Base-by-base conservation (phyloP, 2,888 invertebrate species). In the Iphiclides podalirius region DNA sequence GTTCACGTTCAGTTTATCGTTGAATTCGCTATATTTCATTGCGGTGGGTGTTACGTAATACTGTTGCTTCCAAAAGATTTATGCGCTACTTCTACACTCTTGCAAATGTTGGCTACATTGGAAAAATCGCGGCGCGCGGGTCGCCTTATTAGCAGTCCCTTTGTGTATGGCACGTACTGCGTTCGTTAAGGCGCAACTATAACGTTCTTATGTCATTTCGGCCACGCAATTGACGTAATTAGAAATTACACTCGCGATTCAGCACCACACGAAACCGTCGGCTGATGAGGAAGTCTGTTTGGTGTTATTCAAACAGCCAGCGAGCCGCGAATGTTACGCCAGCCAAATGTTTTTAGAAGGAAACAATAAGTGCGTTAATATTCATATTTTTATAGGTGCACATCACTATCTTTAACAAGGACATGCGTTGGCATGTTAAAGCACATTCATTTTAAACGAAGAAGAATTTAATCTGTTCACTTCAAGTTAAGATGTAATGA, bases 141-240 rank as follows among this genome's bases (percentile, higher is more conserved):
- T 55, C 58, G 49, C 37, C 56, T 64, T 55, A 72, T 78, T 76
- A 66, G 60, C 50, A 76, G 74, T 77, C 72, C 45, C 50, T 40
- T 53, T 57, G 55, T 53, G 58, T 52, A 15, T 12, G 47, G 58
- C 70, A 63, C 70, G 72, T 65, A 54, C 58, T 64, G 60, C 63
- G 63, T 73, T 70, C 66, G 64, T 65, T 69, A 66, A 66, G 61
- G 61, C 61, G 63, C 63, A 64, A 78, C 66, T 77, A 77, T 78
- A 83, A 79, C 70, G 70, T 60, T 61, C 75, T 86, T 86, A 86
- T 86, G 79, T 86, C 85, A 87, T 74, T 80, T 77, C 53, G 67
- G 54, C 78, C 84, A 86, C 84, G 85, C 79, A 78, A 77, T 75
- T 77, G 74, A 80, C 74, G 86, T 85, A 84, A 86, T 84, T 78